Evolutionary conservation across 2,888 invertebrate species (phyloP).

Genomic region (Elmis aenea): DNA sequence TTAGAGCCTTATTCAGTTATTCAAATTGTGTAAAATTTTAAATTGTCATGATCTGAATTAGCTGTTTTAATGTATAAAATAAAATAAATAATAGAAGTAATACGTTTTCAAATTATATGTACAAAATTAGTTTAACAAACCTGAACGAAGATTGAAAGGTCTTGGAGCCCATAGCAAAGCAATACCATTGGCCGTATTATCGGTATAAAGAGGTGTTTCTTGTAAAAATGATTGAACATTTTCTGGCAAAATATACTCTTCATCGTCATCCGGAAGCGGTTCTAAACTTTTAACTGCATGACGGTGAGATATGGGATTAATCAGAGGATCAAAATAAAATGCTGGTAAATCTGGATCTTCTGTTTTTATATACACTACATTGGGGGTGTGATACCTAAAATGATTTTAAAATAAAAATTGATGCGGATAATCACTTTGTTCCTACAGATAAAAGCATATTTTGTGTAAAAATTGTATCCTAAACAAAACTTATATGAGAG

Average conservation of each 20-base stretch:
- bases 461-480: too few species aligned
- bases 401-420: too few species aligned
- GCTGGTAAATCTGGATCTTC: conserved; percentile 99
- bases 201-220: conserved; percentile 94
- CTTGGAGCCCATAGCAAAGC: conserved; percentile 95
- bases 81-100: conserved; percentile 9
- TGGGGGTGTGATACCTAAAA: conserved; percentile 95
- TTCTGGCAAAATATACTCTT: conserved; percentile 88
- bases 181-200: conserved; percentile 98
- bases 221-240: conserved; percentile 88
- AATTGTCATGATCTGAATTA: too few species aligned
- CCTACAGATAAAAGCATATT: too few species aligned
- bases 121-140: conserved; percentile 38
- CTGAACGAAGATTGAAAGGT: conserved; percentile 94
- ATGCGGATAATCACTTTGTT: too few species aligned
- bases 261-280: conserved; percentile 87
- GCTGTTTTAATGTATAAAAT: too few species aligned
- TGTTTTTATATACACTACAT: conserved; percentile 99
- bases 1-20: too few species aligned
- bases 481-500: too few species aligned
- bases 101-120: not conserved
- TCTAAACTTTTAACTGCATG: conserved; percentile 79
- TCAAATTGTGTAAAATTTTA: too few species aligned
- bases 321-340: conserved; percentile 98
- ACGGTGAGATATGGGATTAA: conserved; percentile 97